Evolutionary conservation across 2,797 vertebrate species (phyloP).

Genomic region (Semaprochilodus insignis): DNA sequence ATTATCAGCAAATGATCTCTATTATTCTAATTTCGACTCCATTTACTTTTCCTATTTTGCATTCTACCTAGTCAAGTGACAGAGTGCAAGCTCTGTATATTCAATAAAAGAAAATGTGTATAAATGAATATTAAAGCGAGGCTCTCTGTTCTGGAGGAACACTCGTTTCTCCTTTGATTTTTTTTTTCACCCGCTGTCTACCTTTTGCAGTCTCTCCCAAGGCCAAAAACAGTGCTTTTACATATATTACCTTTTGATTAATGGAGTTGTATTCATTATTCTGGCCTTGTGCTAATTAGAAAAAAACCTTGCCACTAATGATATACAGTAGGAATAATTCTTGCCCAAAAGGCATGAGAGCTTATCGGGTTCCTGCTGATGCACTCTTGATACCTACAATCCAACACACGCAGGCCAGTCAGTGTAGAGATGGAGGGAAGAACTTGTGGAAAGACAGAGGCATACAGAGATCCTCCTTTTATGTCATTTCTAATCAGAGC

Average conservation of each 20-base stretch:
- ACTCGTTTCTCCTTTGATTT: conserved; percentile 71
- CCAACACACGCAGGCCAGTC: neutral
- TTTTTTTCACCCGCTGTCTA: conserved; percentile 68
- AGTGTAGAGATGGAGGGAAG: neutral
- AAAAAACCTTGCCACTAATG: conserved; percentile 80
- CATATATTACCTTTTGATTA: conserved; percentile 91
- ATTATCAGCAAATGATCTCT: conserved; percentile 61
- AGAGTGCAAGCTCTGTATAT: conserved; percentile 72
- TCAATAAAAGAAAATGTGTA: conserved; percentile 74
- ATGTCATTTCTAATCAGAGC: too few relatives aligned
- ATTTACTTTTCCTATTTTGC: conserved; percentile 62
- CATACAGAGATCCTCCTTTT: neutral
- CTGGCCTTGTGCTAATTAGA: conserved; percentile 86
- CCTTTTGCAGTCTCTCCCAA: conserved; percentile 69
- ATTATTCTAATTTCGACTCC: conserved; percentile 54
- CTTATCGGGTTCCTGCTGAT: conserved; percentile 72
- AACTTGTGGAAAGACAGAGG: neutral
- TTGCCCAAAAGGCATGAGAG: conserved; percentile 82
- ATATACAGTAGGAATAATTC: conserved; percentile 86
- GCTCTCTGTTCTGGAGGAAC: conserved; percentile 60
- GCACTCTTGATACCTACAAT: conserved; percentile 55
- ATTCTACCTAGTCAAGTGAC: conserved; percentile 59
- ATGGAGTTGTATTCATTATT: conserved; percentile 89
- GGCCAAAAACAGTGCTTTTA: conserved; percentile 85
- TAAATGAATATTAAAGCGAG: conserved; percentile 77